phyloP scores from a whole-genome alignment of 2,113 vertebrate species.

The Spermophilus dauricus region DNA sequence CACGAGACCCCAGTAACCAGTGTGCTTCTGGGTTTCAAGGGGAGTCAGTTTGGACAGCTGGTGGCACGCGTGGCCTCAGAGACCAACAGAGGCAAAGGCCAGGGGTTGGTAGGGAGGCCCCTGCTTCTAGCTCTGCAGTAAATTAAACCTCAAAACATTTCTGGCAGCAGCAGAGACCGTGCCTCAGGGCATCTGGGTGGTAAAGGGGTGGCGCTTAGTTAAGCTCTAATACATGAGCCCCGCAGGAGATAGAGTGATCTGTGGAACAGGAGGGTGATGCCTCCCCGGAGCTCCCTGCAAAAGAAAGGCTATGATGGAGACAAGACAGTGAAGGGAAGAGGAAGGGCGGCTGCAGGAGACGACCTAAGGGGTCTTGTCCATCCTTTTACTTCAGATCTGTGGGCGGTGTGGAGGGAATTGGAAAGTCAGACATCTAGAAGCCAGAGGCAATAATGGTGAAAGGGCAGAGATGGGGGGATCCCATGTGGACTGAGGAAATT shows the following conservation, averaged over 20 bases:
- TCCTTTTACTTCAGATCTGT: constrained; percentile 49
- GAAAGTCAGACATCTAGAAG: constrained; percentile 76
- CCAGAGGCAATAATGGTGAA: background rate
- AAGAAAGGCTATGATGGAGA: constrained; percentile 65
- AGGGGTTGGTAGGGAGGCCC: background rate
- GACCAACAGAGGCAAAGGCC: rapidly evolving
- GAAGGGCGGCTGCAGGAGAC: background rate
- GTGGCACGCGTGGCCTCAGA: rapidly evolving
- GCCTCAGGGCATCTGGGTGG: constrained; percentile 39
- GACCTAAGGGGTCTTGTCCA: background rate
- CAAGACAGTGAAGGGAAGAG: constrained; percentile 21
- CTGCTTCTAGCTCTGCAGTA: constrained; percentile 62
- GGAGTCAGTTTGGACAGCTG: rapidly evolving
- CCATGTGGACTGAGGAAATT: background rate
- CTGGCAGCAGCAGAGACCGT: background rate
- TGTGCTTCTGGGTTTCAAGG: background rate
- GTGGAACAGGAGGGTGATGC: background rate
- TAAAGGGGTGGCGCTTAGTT: constrained; percentile 56
- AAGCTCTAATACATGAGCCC: background rate
- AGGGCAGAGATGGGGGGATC: background rate
- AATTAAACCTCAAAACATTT: constrained; percentile 64
- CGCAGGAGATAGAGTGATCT: constrained; percentile 53
- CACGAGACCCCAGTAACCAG: rapidly evolving
- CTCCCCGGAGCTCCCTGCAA: constrained; percentile 47
- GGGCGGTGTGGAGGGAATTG: background rate